phyloP scores from a whole-genome alignment of 2,888 invertebrate species.

The Alcis repandata region DNA sequence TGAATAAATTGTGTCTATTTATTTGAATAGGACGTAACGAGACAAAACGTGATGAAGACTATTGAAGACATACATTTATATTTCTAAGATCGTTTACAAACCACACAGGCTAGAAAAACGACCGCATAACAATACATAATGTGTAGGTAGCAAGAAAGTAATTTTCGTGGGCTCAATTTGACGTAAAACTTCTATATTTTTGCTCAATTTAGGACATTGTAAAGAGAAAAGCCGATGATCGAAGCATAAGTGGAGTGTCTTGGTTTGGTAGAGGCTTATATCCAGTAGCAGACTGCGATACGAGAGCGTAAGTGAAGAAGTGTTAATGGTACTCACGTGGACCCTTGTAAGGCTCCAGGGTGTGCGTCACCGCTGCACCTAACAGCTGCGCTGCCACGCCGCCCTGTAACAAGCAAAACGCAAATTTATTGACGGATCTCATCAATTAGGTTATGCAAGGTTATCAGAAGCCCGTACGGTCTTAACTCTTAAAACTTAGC shows the following conservation, averaged over 20 bases:
- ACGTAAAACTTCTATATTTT: not conserved
- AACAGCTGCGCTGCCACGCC: constrained; percentile 71
- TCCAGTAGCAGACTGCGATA: not conserved
- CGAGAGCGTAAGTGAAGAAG: not conserved
- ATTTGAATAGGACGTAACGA: constrained; percentile 13
- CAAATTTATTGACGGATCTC: constrained; percentile 8
- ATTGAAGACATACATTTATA: constrained; percentile 1
- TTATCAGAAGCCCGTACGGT: too few species aligned
- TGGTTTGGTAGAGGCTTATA: too few species aligned
- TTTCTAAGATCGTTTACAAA: constrained; percentile 4
- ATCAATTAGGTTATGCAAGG: not conserved
- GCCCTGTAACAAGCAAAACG: constrained; percentile 70
- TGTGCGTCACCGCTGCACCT: constrained; percentile 67
- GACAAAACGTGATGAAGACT: not conserved
- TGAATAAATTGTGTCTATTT: constrained; percentile 11
- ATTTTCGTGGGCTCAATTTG: not conserved
- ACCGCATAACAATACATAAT: too few species aligned
- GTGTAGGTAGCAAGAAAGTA: not conserved
- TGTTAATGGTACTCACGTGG: constrained; percentile 63
- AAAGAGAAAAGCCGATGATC: too few species aligned
- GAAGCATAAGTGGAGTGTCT: too few species aligned
- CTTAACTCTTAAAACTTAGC: too few species aligned
- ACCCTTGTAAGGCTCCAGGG: constrained; percentile 78
- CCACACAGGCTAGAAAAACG: not conserved
- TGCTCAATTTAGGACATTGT: too few species aligned